phyloP scores from a whole-genome alignment of 30 jellyfish, hydroid and myxozoan species.

The Aurelia sp. region DNA sequence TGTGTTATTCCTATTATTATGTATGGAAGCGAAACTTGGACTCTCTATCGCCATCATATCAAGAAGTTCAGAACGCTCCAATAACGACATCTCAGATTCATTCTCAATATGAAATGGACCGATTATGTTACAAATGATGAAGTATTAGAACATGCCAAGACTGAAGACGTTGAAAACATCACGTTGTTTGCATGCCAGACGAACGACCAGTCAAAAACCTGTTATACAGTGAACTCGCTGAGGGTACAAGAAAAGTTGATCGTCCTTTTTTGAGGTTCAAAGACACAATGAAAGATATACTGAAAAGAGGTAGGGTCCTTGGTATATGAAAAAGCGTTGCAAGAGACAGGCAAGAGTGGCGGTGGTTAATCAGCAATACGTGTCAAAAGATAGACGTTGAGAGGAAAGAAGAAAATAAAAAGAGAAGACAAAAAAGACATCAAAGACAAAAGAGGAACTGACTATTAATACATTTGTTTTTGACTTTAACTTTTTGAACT shows the following conservation, averaged over 20 bases:
- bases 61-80: conserved; percentile 37
- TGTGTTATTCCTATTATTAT: no score
- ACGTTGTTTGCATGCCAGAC: neutral
- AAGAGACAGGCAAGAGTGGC: neutral
- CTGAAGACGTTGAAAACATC: neutral
- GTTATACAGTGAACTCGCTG: no score
- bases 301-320: neutral
- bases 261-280: no score
- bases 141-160: conserved; percentile 30
- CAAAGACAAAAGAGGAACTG: neutral
- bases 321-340: conserved; percentile 1
- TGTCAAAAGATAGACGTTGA: neutral
- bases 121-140: conserved; percentile 31
- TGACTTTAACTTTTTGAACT: neutral
- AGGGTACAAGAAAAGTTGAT: no score
- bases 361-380: no score
- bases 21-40: neutral
- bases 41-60: conserved; percentile 42
- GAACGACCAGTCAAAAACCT: no score
- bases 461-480: conserved; percentile 2
- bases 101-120: conserved; percentile 14
- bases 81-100: conserved; percentile 27
- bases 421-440: neutral
- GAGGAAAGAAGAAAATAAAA: conserved; percentile 5
- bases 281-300: no score